A percentile compares a stretch with the other conserved stretches of the same genome.
These are phyloP conservation scores for Drosophila suzukii DNA, from an alignment of 1,140 invertebrate genomes.

Conservation along the genomic window DNA sequence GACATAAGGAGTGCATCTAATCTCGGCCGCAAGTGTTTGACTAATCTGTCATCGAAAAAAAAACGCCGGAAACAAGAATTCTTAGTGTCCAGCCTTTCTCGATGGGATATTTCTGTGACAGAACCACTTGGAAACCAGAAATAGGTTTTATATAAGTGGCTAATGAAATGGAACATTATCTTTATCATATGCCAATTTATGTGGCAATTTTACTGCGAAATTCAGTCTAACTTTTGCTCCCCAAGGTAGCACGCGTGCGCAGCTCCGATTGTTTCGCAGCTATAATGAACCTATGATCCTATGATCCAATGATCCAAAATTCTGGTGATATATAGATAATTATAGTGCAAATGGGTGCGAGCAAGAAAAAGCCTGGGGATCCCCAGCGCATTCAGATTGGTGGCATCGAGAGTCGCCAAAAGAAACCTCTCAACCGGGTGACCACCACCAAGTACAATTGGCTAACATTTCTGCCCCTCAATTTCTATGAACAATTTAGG, in stretches of 20 bases:
- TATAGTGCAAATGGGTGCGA: not conserved
- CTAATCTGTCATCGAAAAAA: constrained; percentile 13
- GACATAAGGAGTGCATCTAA: constrained; percentile 4
- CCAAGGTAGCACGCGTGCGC: constrained; percentile 37
- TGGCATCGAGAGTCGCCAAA: not conserved
- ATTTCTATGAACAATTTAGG: constrained; percentile 93
- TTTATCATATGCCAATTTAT: constrained; percentile 31
- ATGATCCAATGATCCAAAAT: not conserved
- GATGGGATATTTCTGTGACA: constrained; percentile 21
- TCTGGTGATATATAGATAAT: not conserved
- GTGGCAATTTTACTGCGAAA: constrained; percentile 23
- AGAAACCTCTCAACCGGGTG: constrained; percentile 85
- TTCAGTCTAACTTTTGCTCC: constrained; percentile 49
- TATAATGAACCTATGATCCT: constrained; percentile 13
- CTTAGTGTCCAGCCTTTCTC: not conserved
- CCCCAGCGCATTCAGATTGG: constrained; percentile 55
- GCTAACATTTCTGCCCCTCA: constrained; percentile 92
- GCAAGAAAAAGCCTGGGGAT: constrained; percentile 1
- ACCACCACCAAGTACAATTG: constrained; percentile 90
- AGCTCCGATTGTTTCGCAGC: not conserved
- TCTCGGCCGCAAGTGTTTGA: not conserved
- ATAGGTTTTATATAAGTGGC: constrained; percentile 2
- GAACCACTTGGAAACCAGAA: constrained; percentile 11
- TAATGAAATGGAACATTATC: constrained; percentile 5
- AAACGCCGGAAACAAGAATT: constrained; percentile 18